phyloP scores from a whole-genome alignment of 2,797 vertebrate species.

The Bovichtus variegatus region DNA sequence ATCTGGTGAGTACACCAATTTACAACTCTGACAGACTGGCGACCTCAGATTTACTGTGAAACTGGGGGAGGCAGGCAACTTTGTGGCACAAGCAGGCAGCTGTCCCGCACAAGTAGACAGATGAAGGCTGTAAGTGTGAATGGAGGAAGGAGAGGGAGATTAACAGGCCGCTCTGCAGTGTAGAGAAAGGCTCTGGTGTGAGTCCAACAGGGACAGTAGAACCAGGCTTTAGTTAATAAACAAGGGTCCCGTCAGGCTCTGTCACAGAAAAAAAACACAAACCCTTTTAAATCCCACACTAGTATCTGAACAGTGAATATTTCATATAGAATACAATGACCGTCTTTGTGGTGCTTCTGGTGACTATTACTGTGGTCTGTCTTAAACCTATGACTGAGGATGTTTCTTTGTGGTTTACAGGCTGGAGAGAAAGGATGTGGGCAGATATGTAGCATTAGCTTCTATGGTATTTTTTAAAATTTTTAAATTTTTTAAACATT shows the following conservation, averaged over 20 bases:
- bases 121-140: constrained; percentile 67
- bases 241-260: constrained; percentile 39
- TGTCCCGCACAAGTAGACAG: constrained; percentile 66
- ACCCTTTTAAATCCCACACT: constrained; percentile 31
- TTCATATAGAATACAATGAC: constrained; percentile 12
- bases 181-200: constrained; percentile 51
- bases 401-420: constrained; percentile 3
- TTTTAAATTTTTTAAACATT: too few species aligned
- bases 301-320: constrained; percentile 19
- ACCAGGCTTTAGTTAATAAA: constrained; percentile 56
- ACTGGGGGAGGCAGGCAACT: constrained; percentile 36
- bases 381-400: neutral
- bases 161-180: constrained; percentile 52
- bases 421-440: constrained; percentile 11
- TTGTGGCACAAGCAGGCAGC: constrained; percentile 59
- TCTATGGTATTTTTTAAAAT: constrained; percentile 3
- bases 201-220: constrained; percentile 60
- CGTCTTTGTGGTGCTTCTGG: constrained; percentile 8
- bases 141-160: constrained; percentile 60
- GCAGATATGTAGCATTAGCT: constrained; percentile 1
- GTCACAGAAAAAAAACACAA: constrained; percentile 35
- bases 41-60: constrained; percentile 64
- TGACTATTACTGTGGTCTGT: constrained; percentile 9
- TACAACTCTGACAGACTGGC: constrained; percentile 50
- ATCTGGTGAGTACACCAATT: constrained; percentile 46